These are phyloP conservation scores for Acanthisitta chloris DNA, from an alignment of 2,113 vertebrate species.

Conservation along the genomic window DNA sequence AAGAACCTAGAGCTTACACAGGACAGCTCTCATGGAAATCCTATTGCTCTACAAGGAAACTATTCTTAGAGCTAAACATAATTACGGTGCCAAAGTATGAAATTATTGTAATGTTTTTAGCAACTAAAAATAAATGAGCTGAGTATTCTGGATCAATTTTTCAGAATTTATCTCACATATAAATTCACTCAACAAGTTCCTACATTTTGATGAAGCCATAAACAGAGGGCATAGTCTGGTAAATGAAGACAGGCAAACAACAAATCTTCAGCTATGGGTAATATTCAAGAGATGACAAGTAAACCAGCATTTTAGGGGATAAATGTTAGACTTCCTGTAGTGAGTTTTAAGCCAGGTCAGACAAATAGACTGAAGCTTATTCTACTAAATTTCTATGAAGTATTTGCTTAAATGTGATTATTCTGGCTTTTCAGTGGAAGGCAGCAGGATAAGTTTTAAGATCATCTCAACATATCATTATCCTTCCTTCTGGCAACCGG, in stretches of 20 bases:
- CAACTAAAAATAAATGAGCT: neutral
- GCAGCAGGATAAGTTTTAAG: neutral
- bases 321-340: neutral
- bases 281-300: neutral
- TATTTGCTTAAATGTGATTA: neutral
- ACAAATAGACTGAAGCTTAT: neutral
- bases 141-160: constrained; percentile 8
- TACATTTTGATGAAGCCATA: neutral
- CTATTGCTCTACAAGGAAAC: neutral
- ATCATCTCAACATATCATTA: neutral
- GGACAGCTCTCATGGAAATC: neutral
- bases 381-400: neutral
- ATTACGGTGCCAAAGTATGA: neutral
- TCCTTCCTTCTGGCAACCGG: neutral
- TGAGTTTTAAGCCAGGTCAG: neutral
- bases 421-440: neutral
- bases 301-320: neutral
- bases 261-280: neutral
- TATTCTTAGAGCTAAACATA: neutral
- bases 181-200: neutral
- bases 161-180: neutral
- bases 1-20: neutral
- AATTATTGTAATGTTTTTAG: neutral
- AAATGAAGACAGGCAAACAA: neutral
- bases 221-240: neutral